Conservation (phyloP, 2,113 vertebrate species). For the Isurus oxyrinchus region DNA sequence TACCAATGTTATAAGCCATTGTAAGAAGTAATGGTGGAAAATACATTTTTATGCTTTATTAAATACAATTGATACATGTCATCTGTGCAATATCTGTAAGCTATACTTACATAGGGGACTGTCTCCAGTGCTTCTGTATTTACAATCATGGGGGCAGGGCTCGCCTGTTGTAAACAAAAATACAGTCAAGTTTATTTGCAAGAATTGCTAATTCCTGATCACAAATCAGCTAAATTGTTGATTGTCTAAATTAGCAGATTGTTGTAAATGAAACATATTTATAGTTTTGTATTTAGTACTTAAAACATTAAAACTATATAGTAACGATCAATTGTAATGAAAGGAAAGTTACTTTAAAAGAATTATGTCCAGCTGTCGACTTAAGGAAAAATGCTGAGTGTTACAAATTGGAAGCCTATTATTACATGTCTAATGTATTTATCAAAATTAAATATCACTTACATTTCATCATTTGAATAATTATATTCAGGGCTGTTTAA, state of each 20-base stretch:
- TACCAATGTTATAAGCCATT: neutral
- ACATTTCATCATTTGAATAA: neutral
- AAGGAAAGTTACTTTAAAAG: neutral
- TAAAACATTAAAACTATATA: neutral
- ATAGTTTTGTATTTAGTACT: neutral
- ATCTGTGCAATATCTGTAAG: neutral
- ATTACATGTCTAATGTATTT: neutral
- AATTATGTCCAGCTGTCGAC: neutral
- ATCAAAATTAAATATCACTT: neutral
- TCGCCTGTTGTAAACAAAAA: conserved; percentile 66
- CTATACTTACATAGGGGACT: conserved; percentile 83
- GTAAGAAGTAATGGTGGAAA: neutral
- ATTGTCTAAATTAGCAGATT: neutral
- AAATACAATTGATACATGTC: neutral
- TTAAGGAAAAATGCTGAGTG: neutral
- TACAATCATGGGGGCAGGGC: conserved; percentile 89
- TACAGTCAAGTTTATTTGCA: neutral
- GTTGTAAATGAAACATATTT: neutral
- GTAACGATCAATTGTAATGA: neutral
- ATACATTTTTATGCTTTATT: neutral
- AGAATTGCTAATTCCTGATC: neutral
- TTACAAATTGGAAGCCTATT: neutral
- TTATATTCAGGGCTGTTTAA: neutral
- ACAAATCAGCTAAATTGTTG: neutral
- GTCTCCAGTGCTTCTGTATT: conserved; percentile 97